Base-by-base conservation (phyloP, 2,797 vertebrate genomes). In the Borostomias antarcticus region DNA sequence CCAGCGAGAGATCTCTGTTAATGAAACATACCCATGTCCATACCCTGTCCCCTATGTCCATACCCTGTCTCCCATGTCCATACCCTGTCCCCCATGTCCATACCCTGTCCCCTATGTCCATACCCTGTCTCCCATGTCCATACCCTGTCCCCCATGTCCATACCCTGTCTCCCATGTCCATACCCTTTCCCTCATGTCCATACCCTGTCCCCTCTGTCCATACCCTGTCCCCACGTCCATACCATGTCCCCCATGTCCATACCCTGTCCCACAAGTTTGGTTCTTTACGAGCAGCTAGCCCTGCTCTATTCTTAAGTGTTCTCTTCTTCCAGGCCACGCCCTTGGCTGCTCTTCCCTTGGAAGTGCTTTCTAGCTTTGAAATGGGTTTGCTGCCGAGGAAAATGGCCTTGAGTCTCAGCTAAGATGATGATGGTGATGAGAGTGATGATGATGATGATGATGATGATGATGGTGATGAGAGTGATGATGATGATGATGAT, bases 371-470 rank as follows among this genome's bases (percentile, higher is more conserved):
- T 50, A 9, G 9, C 10, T 10, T 37, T 19, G 13, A 23, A 37
- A 40, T 45, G 13, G 15, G 1, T 26, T 5, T 15, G 10, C 15
- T 6, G 7, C 23, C 9, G 53, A 33, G 8, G 29, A 29, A 51
- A n/a, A 25, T 3, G 4, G 35, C 4, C 13, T 58, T 43, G 10
- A 25, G 23, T 43, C 58, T 40, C 21, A 25, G 6, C 15, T 0
- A 43, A 1, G 7, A 25, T 3, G 33, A 40, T 23, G 32, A 58
- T 5, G 28, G 9, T 25, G 21, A 25, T 50, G 21, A 23, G 21
- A 3, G 23, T 23, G 47, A 50, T 50, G 62, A 68, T 78, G 33
- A 69, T 77, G 56, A 69, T 66, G 61, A 59, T 26, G 68, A 54
- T 70, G 77, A 76, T 75, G 60, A 62, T 61, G 59, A 37, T 23